Evolutionary conservation across 64 coral and sea anemone species (phyloP).

Genomic region (Montipora sp.): DNA sequence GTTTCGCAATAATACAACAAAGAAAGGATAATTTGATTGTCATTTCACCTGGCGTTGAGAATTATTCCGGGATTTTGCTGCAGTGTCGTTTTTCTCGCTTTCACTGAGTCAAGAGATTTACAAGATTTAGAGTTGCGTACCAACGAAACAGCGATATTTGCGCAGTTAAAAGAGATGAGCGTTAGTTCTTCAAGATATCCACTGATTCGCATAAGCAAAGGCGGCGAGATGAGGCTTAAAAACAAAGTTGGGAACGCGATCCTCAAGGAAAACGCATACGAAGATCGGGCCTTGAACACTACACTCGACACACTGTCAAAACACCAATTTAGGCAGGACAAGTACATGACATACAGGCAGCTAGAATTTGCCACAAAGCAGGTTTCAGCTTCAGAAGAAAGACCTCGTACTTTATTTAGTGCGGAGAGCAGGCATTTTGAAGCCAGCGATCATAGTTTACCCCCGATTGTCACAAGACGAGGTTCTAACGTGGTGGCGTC

Average conservation of each 20-base stretch:
- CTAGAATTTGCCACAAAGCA: conserved; percentile 87
- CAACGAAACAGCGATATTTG: background rate
- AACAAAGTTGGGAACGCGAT: conserved; percentile 89
- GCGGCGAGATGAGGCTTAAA: conserved; percentile 84
- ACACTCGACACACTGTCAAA: conserved; percentile 61
- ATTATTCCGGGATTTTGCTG: background rate
- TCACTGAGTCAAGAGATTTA: no score
- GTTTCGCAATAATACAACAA: conserved; percentile 31
- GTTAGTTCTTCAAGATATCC: conserved; percentile 73
- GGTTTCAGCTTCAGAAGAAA: conserved; percentile 85
- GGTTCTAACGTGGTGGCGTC: conserved; percentile 10
- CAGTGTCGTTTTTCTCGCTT: background rate
- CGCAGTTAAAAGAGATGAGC: conserved; percentile 45
- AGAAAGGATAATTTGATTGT: background rate
- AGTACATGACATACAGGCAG: conserved; percentile 93
- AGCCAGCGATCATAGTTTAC: conserved; percentile 39
- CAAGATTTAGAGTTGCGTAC: background rate
- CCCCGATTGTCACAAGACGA: conserved; percentile 43
- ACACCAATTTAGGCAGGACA: conserved; percentile 82
- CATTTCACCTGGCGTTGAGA: no score
- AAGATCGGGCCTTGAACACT: conserved; percentile 80
- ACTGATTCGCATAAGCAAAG: conserved; percentile 90
- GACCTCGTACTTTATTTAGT: conserved; percentile 64
- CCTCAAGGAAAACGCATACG: conserved; percentile 87
- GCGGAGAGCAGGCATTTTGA: conserved; percentile 24